Conservation (phyloP, 2,888 invertebrate genomes). For the Chesias legatella region DNA sequence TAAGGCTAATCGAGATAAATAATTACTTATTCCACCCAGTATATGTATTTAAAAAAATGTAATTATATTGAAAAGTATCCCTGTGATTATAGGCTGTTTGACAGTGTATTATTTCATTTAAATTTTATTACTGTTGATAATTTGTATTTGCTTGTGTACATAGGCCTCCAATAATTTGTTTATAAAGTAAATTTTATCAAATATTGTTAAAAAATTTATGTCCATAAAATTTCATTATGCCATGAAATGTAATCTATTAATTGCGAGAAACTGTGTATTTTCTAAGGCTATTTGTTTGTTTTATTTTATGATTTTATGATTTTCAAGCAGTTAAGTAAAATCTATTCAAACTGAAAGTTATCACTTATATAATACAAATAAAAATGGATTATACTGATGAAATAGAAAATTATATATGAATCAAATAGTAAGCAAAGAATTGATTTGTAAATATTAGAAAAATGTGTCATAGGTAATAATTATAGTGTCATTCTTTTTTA, state of each 20-base stretch:
- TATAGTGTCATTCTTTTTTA: conserved; percentile 16
- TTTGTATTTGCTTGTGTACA: conserved; percentile 21
- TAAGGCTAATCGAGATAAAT: neutral
- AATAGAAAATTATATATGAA: too few species aligned
- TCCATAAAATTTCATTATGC: too few species aligned
- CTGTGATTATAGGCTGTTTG: conserved; percentile 64
- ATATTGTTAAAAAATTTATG: conserved; percentile 11
- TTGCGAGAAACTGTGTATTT: too few species aligned
- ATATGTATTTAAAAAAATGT: conserved; percentile 4
- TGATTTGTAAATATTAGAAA: conserved; percentile 3
- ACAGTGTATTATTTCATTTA: conserved; percentile 29
- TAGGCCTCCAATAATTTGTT: conserved; percentile 25
- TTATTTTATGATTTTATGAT: too few species aligned
- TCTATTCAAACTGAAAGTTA: too few species aligned
- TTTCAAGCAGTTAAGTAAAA: too few species aligned
- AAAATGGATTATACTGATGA: too few species aligned
- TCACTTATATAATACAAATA: too few species aligned
- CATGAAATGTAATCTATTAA: too few species aligned
- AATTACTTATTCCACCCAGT: conserved; percentile 9
- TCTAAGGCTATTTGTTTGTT: too few species aligned
- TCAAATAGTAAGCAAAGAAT: conserved; percentile 2
- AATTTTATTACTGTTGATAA: conserved; percentile 15
- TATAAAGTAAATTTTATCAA: too few species aligned
- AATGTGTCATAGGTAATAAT: conserved; percentile 5
- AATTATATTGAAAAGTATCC: conserved; percentile 31